Percentiles rank a stretch among this genome's conserved stretches.
These are phyloP conservation scores for cattle (Bos taurus) DNA, from an alignment of 2,113 vertebrate genomes.

Conservation along the genomic window ARS-UCD2.0 NC_037331.1:7887501-7888000, in stretches of 20 bases:
- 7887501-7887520: not conserved
- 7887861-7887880: too few species aligned
- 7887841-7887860: not conserved
- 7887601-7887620: not conserved
- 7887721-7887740: not conserved
- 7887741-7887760: not conserved
- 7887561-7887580: not conserved
- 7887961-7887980: too few species aligned
- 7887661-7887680: not conserved
- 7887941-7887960: too few species aligned
- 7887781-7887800: not conserved
- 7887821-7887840: not conserved
- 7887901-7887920: too few species aligned
- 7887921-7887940: too few species aligned
- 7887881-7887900: too few species aligned
- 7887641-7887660: not conserved
- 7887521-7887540: not conserved
- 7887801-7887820: not conserved
- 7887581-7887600: not conserved
- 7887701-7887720: not conserved
- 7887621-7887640: not conserved
- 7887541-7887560: not conserved
- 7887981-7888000: too few species aligned
- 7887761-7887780: not conserved
- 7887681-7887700: not conserved